These are phyloP conservation scores for Lottia scabra DNA, from an alignment of 2,888 invertebrate genomes.

Conservation along the genomic window DNA sequence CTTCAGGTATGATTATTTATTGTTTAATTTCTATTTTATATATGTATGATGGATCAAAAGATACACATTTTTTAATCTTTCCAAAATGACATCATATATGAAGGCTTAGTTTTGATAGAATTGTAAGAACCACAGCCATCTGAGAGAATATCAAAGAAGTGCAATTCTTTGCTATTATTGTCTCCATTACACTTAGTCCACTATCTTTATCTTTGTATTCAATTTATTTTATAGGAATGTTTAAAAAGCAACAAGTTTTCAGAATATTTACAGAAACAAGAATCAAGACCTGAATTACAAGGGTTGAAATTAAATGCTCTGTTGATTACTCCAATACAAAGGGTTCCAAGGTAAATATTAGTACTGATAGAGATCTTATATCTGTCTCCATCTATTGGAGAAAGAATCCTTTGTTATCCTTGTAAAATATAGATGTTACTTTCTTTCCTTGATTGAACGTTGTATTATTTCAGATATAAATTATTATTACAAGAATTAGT, in stretches of 20 bases:
- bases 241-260: constrained; percentile 60
- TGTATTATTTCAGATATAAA: constrained; percentile 74
- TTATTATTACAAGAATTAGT: constrained; percentile 79
- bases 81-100: too few relatives aligned
- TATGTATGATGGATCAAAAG: too few relatives aligned
- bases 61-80: not conserved
- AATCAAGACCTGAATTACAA: constrained; percentile 79
- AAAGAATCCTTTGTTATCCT: too few relatives aligned
- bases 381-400: too few relatives aligned
- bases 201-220: too few relatives aligned
- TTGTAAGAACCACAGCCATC: too few relatives aligned
- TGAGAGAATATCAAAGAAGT: too few relatives aligned
- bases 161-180: too few relatives aligned
- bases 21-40: not conserved
- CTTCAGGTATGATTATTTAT: constrained; percentile 73
- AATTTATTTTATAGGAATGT: constrained; percentile 55
- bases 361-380: not conserved
- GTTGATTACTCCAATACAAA: constrained; percentile 82
- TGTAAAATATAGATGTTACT: too few relatives aligned
- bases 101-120: too few relatives aligned
- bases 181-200: too few relatives aligned
- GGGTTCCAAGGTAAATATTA: constrained; percentile 74
- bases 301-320: constrained; percentile 78
- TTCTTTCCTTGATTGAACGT: too few relatives aligned
- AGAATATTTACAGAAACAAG: constrained; percentile 71